Conservation (phyloP, 1,140 invertebrate species). For the Carposina sasakii region DNA sequence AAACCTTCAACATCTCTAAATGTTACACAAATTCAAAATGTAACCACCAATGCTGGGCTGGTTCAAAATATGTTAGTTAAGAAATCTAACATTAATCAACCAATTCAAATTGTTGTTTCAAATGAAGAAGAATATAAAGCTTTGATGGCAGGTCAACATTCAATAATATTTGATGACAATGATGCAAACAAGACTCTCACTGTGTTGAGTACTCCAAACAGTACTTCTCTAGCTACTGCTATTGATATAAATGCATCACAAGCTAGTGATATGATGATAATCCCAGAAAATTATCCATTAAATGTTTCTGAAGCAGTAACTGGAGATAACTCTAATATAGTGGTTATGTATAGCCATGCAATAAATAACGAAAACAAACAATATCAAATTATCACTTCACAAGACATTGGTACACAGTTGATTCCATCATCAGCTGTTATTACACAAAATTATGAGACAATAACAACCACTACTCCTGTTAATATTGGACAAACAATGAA, state of each 20-base stretch:
- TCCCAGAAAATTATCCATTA: conserved; percentile 58
- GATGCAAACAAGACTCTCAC: conserved; percentile 47
- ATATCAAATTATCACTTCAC: conserved; percentile 55
- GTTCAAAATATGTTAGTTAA: conserved; percentile 40
- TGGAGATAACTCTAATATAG: conserved; percentile 73
- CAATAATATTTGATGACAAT: conserved; percentile 58
- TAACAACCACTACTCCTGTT: conserved; percentile 61
- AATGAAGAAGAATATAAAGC: conserved; percentile 69
- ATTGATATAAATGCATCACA: conserved; percentile 48
- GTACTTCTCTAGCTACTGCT: conserved; percentile 27
- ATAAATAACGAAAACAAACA: conserved; percentile 71
- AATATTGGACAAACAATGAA: conserved; percentile 37
- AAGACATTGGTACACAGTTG: conserved; percentile 51
- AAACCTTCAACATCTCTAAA: conserved; percentile 37
- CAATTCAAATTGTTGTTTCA: conserved; percentile 66
- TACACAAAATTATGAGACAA: conserved; percentile 71
- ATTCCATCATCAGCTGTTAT: conserved; percentile 63
- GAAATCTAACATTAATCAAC: conserved; percentile 51
- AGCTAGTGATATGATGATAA: conserved; percentile 65
- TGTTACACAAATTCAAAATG: conserved; percentile 30
- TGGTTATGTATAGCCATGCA: conserved; percentile 76
- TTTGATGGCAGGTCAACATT: conserved; percentile 55
- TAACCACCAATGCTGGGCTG: too few species aligned
- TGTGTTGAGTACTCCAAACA: conserved; percentile 41
- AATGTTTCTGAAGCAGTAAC: conserved; percentile 58